These are phyloP conservation scores for Latrodectus elegans DNA, from an alignment of 2,888 invertebrate species.

Conservation along the genomic window DNA sequence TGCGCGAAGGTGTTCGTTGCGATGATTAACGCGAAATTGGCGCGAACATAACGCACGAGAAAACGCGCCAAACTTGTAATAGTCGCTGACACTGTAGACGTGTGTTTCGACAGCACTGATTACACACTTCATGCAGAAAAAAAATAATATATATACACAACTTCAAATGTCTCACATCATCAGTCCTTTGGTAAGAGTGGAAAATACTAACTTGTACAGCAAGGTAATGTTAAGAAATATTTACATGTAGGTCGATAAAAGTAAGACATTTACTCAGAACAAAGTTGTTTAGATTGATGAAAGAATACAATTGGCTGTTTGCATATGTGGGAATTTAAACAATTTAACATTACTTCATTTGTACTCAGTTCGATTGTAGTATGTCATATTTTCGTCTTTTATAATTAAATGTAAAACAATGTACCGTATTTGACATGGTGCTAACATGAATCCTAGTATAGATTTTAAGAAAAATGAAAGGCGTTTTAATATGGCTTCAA, in stretches of 20 bases:
- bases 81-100: slow-evolving; percentile 1
- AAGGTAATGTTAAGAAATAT: neutral
- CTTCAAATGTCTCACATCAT: slow-evolving; percentile 60
- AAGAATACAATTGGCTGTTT: slow-evolving; percentile 47
- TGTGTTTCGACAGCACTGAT: slow-evolving; percentile 17
- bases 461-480: slow-evolving; percentile 63
- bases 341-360: slow-evolving; percentile 56
- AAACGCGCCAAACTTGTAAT: slow-evolving; percentile 2
- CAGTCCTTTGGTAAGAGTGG: slow-evolving; percentile 42
- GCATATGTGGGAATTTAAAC: slow-evolving; percentile 44
- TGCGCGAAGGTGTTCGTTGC: slow-evolving; percentile 20
- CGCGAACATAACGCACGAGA: slow-evolving; percentile 8
- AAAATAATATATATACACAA: neutral
- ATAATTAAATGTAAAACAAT: slow-evolving; percentile 61
- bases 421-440: slow-evolving; percentile 69
- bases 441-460: slow-evolving; percentile 68
- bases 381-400: slow-evolving; percentile 67
- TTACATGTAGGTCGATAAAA: neutral
- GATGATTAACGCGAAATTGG: neutral
- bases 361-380: slow-evolving; percentile 56
- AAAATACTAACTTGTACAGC: neutral
- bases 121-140: slow-evolving; percentile 7
- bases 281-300: slow-evolving; percentile 33
- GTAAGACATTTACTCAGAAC: neutral
- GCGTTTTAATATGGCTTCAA: slow-evolving; percentile 66